These are phyloP conservation scores for Acanthoscelides obtectus DNA, from an alignment of 2,888 invertebrate genomes.

Conservation along the genomic window DNA sequence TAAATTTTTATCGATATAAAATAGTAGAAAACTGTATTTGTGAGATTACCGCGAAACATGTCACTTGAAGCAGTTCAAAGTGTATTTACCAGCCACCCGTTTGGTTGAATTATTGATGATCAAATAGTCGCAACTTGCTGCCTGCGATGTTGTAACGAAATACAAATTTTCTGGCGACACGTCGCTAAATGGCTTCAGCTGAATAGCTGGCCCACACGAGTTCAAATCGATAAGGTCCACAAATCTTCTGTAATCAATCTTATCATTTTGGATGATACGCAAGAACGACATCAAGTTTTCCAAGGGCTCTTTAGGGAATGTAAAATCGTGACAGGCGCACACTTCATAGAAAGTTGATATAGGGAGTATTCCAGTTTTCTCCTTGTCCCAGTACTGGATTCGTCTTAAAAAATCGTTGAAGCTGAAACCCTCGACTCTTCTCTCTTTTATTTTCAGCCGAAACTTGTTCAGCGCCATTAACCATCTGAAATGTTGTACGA, in stretches of 20 bases:
- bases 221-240: slow-evolving; percentile 46
- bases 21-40: too few species aligned
- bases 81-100: slow-evolving; percentile 4
- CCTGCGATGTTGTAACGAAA: slow-evolving; percentile 36
- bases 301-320: slow-evolving; percentile 49
- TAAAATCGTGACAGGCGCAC: slow-evolving; percentile 46
- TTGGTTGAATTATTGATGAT: slow-evolving; percentile 38
- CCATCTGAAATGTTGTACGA: neutral
- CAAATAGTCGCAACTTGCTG: slow-evolving; percentile 35
- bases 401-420: slow-evolving; percentile 30
- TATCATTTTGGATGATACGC: slow-evolving; percentile 48
- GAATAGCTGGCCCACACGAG: neutral
- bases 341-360: slow-evolving; percentile 47
- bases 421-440: slow-evolving; percentile 26
- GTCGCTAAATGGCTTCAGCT: slow-evolving; percentile 7
- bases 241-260: slow-evolving; percentile 52
- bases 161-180: slow-evolving; percentile 19
- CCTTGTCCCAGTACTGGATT: slow-evolving; percentile 37
- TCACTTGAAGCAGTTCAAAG: too few species aligned
- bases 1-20: too few species aligned
- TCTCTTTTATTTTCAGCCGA: slow-evolving; percentile 17
- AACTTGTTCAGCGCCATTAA: slow-evolving; percentile 17
- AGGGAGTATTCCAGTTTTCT: slow-evolving; percentile 49
- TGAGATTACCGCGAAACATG: too few species aligned
- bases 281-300: slow-evolving; percentile 50